Base-by-base conservation (phyloP, 2,797 vertebrate species). In the Sciurus carolinensis region DNA sequence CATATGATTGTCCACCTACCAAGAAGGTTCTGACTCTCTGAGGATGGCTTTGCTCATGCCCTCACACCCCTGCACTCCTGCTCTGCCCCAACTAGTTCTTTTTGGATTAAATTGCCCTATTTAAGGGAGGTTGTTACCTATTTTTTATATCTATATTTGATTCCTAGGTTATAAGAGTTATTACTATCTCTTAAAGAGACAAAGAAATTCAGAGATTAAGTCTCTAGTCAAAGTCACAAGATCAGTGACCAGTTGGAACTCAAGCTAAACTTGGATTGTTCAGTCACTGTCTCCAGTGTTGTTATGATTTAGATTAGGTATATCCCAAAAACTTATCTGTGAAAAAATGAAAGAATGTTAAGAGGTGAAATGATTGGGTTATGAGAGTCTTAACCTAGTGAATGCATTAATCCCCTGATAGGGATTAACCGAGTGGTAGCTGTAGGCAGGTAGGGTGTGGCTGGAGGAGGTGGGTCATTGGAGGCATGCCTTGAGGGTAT, bases 51-150 rank as follows among this genome's bases (percentile, higher is more conserved):
- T 69, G 33, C 12, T 26, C 22, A 13, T 5, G 9, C 14, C 73
- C 30, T 26, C 47, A 59, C 54, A 54, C 4, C 12, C 3, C 3
- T 15, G 33, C 30, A 33, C 2, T 50, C 57, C 18, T 79, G 3
- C 39, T 86, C 30, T 76, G 36, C 1, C 59, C n/a, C 10, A 57
- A 4, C 42, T 64, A 62, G 44, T 59, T 69, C 28, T 33, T 90
- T 92, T 69, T 83, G 52, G 39, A 86, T 88, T 66, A 39, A 90
- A 47, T 90, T 79, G 20, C 82, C 8, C 22, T 88, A 95, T 80
- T 39, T 15, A 77, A 85, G 50, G 13, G 92, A 91, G 6, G 12
- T 7, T 59, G 10, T 52, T 39, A 52, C 3, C 71, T 44, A 20
- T 12, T 17, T 95, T 95, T 44, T 18, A 30, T 72, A 75, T 83